These are phyloP conservation scores for Drosophila athabasca DNA, from an alignment of 1,140 invertebrate genomes.

Conservation along the genomic window DNA sequence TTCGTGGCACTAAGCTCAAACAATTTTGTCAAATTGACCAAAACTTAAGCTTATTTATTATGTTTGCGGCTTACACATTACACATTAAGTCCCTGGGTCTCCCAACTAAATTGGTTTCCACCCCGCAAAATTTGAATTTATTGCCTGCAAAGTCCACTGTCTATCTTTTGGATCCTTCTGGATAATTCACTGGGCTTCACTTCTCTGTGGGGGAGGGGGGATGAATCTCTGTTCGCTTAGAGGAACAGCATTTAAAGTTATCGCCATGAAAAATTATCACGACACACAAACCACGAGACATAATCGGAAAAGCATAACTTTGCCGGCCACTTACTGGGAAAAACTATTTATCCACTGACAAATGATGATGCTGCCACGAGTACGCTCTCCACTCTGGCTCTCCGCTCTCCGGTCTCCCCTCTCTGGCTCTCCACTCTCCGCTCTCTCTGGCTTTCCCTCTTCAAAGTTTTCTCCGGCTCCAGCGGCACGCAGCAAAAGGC, in stretches of 20 bases:
- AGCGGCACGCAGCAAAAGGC: slow-evolving; percentile 70
- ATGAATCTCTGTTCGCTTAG: slow-evolving; percentile 30
- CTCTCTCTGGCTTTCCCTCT: no score
- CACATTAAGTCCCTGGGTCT: slow-evolving; percentile 65
- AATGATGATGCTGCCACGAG: slow-evolving; percentile 69
- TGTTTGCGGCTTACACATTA: slow-evolving; percentile 76
- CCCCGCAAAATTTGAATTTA: slow-evolving; percentile 71
- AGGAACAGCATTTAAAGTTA: slow-evolving; percentile 58
- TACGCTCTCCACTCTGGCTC: no score
- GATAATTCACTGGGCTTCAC: not conserved
- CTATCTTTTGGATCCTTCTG: slow-evolving; percentile 7
- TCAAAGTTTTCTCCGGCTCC: slow-evolving; percentile 49
- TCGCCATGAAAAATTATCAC: slow-evolving; percentile 76
- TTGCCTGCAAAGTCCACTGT: slow-evolving; percentile 36
- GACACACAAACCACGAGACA: slow-evolving; percentile 37
- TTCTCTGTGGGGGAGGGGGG: no score
- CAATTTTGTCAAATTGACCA: slow-evolving; percentile 82
- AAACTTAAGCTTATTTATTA: slow-evolving; percentile 81
- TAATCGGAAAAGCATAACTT: slow-evolving; percentile 81
- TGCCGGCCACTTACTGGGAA: slow-evolving; percentile 72
- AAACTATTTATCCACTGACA: slow-evolving; percentile 82
- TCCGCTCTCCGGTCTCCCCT: no score
- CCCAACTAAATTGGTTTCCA: slow-evolving; percentile 60
- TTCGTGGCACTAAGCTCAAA: slow-evolving; percentile 64
- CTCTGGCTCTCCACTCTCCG: no score